Evolutionary conservation across 2,113 vertebrate species (phyloP).

Genomic region (Sardina pilchardus): DNA sequence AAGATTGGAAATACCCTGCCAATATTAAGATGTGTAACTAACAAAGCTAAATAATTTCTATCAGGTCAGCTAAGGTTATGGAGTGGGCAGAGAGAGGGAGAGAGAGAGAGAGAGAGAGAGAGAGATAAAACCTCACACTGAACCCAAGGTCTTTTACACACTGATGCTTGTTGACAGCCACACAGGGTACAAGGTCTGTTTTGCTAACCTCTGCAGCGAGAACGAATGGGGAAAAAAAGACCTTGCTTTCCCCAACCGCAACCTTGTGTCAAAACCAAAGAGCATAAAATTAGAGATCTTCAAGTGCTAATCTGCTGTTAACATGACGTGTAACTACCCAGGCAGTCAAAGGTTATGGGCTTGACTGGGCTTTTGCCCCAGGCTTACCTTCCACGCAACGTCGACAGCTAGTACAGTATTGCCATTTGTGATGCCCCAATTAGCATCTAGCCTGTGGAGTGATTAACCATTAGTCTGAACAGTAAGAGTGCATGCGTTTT

Average conservation of each 20-base stretch:
- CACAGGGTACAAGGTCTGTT: background rate
- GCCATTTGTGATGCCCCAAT: background rate
- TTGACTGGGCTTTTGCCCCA: background rate
- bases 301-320: background rate
- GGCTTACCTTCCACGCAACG: background rate
- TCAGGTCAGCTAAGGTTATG: background rate
- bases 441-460: background rate
- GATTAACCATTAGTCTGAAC: background rate
- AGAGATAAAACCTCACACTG: background rate
- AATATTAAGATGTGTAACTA: no score
- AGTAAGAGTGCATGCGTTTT: background rate
- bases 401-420: background rate
- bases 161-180: constrained; percentile 10
- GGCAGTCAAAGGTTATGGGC: background rate
- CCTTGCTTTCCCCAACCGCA: background rate
- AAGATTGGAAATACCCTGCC: no score
- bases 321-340: background rate
- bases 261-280: background rate
- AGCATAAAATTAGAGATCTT: background rate
- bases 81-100: no score
- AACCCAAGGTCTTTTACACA: background rate
- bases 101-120: background rate
- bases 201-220: background rate
- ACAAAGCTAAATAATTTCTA: background rate
- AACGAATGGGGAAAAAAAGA: background rate